Evolutionary conservation across 2,888 invertebrate species (phyloP).

Genomic region (Noctua comes): DNA sequence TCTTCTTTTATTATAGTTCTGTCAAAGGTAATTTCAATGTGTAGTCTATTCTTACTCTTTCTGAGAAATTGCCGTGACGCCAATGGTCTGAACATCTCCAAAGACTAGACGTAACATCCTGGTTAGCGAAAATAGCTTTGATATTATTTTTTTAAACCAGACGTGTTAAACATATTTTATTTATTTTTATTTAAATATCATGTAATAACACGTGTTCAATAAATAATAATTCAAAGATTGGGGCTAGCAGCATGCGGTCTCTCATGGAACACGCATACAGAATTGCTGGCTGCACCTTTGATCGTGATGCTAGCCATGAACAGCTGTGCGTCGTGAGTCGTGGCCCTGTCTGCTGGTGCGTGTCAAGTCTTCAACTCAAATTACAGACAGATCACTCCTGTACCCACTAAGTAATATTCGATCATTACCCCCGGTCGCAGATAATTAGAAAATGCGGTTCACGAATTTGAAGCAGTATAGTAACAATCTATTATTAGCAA

Average conservation of each 20-base stretch:
- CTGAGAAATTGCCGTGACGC: background rate
- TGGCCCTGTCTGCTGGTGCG: conserved; percentile 29
- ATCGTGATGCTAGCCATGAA: conserved; percentile 36
- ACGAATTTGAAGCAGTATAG: conserved; percentile 37
- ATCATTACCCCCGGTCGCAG: conserved; percentile 34
- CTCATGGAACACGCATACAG: conserved; percentile 30
- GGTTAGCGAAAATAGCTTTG: background rate
- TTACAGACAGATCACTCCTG: conserved; percentile 31
- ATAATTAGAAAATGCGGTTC: conserved; percentile 43
- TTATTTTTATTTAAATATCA: background rate
- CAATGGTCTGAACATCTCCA: background rate
- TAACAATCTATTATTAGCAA: conserved; percentile 59
- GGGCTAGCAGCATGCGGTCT: conserved; percentile 38
- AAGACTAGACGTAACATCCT: background rate
- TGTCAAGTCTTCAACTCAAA: conserved; percentile 47
- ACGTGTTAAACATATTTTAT: background rate
- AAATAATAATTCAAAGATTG: conserved; percentile 29
- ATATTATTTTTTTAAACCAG: background rate
- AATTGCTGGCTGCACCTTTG: conserved; percentile 46
- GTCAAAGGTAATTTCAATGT: background rate
- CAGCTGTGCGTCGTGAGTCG: conserved; percentile 38
- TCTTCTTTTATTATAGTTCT: conserved; percentile 4
- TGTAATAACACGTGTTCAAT: background rate
- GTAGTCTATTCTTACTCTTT: background rate
- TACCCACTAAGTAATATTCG: conserved; percentile 20